These are phyloP conservation scores for Lepidothrix coronata DNA, from an alignment of 2,113 vertebrate species.

Conservation along the genomic window DNA sequence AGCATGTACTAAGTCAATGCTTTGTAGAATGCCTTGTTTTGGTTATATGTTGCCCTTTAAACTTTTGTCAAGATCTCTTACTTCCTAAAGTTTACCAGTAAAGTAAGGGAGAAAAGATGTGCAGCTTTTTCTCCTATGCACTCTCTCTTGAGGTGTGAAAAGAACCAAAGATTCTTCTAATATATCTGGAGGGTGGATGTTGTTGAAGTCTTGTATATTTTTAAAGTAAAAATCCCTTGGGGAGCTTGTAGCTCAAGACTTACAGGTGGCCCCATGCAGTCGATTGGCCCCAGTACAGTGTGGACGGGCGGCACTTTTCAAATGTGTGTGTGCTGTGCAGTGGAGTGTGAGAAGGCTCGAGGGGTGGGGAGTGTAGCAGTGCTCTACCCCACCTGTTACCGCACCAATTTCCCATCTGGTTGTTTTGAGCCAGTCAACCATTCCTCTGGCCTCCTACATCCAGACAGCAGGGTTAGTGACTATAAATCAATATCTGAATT, in stretches of 20 bases:
- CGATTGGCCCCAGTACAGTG: fast-evolving
- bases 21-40: neutral
- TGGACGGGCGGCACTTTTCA: fast-evolving
- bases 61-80: neutral
- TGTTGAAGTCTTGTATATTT: neutral
- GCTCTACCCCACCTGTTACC: neutral
- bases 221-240: neutral
- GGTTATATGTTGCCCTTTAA: neutral
- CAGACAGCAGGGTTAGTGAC: neutral
- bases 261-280: fast-evolving
- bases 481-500: neutral
- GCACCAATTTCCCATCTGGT: neutral
- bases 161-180: neutral
- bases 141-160: neutral
- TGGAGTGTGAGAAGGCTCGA: neutral
- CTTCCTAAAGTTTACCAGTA: neutral
- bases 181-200: neutral
- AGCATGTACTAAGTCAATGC: neutral
- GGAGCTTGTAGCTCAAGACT: neutral
- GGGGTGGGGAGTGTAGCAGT: neutral
- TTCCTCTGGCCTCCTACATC: neutral
- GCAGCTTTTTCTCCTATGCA: neutral
- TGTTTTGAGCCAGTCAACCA: neutral
- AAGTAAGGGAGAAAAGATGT: neutral
- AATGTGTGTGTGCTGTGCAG: neutral